Percentiles rank a stretch among this genome's conserved stretches.
Evolutionary conservation across 2,888 invertebrate species (phyloP).

Genomic region (Habrosyne pyritoides): DNA sequence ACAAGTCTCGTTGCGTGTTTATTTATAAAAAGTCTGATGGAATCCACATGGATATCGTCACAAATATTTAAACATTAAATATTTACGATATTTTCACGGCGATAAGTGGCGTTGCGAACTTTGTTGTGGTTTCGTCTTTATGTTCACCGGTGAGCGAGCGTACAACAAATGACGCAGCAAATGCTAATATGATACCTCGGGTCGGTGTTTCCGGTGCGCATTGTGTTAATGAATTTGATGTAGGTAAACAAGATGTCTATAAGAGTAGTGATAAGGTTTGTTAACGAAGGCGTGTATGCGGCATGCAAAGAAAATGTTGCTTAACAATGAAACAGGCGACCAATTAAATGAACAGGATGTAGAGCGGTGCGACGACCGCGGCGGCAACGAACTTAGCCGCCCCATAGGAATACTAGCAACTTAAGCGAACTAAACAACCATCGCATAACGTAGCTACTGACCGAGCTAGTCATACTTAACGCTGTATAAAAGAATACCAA

Average conservation of each 20-base stretch:
- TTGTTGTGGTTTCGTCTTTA: background rate
- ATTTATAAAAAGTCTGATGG: background rate
- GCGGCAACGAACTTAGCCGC: constrained; percentile 60
- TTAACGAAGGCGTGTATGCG: constrained; percentile 24
- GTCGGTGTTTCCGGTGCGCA: constrained; percentile 40
- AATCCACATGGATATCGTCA: constrained; percentile 1
- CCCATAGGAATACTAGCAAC: constrained; percentile 52
- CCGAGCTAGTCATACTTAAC: no score
- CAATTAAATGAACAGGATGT: constrained; percentile 66
- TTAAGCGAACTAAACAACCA: constrained; percentile 13
- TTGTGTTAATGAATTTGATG: constrained; percentile 26
- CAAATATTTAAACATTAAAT: background rate
- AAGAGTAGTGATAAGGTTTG: constrained; percentile 35
- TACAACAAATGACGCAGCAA: constrained; percentile 46
- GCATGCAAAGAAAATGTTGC: constrained; percentile 41
- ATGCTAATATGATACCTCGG: constrained; percentile 36
- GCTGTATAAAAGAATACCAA: background rate
- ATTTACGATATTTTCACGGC: background rate
- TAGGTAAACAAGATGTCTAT: constrained; percentile 48
- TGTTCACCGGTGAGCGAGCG: background rate
- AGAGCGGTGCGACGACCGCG: constrained; percentile 67
- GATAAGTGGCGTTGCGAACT: background rate
- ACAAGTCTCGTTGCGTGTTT: background rate
- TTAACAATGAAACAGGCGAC: constrained; percentile 59
- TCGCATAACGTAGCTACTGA: no score